Conservation (phyloP, 2,888 invertebrate species). For the Atrina japonica region DNA sequence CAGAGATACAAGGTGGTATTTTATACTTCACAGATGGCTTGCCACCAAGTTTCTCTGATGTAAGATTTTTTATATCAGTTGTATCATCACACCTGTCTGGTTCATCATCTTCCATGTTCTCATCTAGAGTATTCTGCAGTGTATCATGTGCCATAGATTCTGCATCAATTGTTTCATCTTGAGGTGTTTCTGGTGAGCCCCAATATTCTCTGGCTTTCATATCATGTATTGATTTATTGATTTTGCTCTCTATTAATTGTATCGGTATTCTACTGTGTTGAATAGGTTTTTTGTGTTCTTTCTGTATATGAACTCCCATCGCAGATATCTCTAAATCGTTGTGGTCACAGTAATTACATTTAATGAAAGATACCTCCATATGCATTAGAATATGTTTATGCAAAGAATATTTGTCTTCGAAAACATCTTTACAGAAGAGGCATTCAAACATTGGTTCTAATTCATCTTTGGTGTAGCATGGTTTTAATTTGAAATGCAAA, state of each 20-base stretch:
- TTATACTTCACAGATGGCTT: background rate
- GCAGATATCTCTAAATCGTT: slow-evolving; percentile 56
- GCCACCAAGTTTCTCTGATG: too few relatives aligned
- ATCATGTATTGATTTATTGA: slow-evolving; percentile 43
- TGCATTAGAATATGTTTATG: slow-evolving; percentile 72
- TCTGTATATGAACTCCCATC: slow-evolving; percentile 59
- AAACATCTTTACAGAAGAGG: slow-evolving; percentile 65
- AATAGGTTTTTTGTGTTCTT: slow-evolving; percentile 47
- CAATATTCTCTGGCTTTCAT: slow-evolving; percentile 37
- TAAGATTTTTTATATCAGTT: too few relatives aligned
- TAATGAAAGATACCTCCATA: slow-evolving; percentile 68
- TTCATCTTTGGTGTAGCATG: slow-evolving; percentile 55
- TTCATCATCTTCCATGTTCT: background rate
- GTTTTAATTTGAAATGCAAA: slow-evolving; percentile 55
- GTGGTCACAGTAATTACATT: slow-evolving; percentile 69
- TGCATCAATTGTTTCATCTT: background rate
- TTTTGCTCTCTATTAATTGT: slow-evolving; percentile 33
- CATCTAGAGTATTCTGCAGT: background rate
- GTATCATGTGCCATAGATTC: background rate
- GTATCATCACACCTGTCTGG: too few relatives aligned
- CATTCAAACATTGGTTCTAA: slow-evolving; percentile 56
- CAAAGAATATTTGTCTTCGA: slow-evolving; percentile 68
- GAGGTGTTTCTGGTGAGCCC: slow-evolving; percentile 6
- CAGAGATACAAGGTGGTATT: slow-evolving; percentile 20
- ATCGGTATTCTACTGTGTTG: slow-evolving; percentile 28